Evolutionary conservation across 2,888 invertebrate genomes (phyloP).

Genomic region (Drosophila putrida): DNA sequence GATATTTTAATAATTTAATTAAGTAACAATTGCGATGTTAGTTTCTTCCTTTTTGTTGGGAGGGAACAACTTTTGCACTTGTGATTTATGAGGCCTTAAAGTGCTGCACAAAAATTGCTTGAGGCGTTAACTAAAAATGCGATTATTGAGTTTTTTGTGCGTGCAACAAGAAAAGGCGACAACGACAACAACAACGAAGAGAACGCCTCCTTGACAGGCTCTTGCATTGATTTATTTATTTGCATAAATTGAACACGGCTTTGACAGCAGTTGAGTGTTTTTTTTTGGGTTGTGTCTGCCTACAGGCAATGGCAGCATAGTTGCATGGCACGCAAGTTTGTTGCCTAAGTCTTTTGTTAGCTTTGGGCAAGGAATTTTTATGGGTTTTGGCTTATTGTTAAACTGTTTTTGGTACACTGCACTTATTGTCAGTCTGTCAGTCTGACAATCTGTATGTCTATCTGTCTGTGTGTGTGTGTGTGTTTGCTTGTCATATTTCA

Average conservation of each 20-base stretch:
- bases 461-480: conserved; percentile 6
- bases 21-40: conserved; percentile 36
- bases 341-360: conserved; percentile 74
- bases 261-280: conserved; percentile 64
- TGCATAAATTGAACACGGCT: conserved; percentile 79
- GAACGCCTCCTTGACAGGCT: conserved; percentile 65
- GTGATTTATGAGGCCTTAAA: conserved; percentile 54
- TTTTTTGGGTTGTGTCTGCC: conserved; percentile 46
- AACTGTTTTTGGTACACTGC: conserved; percentile 20
- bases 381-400: conserved; percentile 24
- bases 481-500: conserved; percentile 38
- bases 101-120: conserved; percentile 19
- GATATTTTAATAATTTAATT: conserved; percentile 27
- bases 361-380: conserved; percentile 54
- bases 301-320: conserved; percentile 58
- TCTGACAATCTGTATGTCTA: neutral
- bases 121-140: conserved; percentile 27
- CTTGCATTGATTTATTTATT: conserved; percentile 73
- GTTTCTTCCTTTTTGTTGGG: conserved; percentile 30
- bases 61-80: conserved; percentile 19
- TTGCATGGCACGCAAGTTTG: conserved; percentile 77
- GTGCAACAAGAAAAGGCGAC: conserved; percentile 36
- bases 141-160: conserved; percentile 34
- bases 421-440: conserved; percentile 10
- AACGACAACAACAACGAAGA: conserved; percentile 42